Evolutionary conservation across 2,797 vertebrate genomes (phyloP), one percentile per base, ranked within the genome.

Genomic region (Bufotes viridis): DNA sequence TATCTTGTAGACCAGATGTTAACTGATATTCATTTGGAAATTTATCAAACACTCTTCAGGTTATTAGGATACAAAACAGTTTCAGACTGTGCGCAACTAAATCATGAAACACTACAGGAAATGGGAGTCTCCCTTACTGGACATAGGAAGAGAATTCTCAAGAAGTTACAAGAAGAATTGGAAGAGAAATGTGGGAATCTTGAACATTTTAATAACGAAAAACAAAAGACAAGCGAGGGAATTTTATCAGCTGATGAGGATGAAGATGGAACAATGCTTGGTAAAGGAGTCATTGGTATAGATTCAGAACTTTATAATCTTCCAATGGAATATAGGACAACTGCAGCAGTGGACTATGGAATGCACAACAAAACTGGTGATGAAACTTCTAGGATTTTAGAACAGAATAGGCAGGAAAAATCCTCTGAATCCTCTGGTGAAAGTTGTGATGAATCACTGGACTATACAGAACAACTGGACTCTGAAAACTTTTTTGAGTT

Each of bases 71-170:
- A 96, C 90, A 90, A 79, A 14, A 74, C 83, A 72, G 90, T 97
- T 88, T 92, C 81, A 57, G 97, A 98, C 90, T 98, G 97, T 17
- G n/a, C 75, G 14, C 91, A 92, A 2, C 93, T 99, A 87, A 96
- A 95, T 49, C 95, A 98, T 22, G 91, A 91, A 0, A 84, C 90
- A 24, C 97, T 99, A 20, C 93, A 96, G 85, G 90, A 95, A 89
- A 95, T 99, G 24, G 92, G 94, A 26, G 94, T 97, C 89, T 88
- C 96, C 57, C 98, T 97, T 17, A 99, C 98, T 0, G 98, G 98
- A 55, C 98, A 99, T 88, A 95, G 98, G 0, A 94, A 96, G 78
- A 96, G 98, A 87, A 97, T 99, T 88, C 96, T 99, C 24, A 94
- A 95, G 60, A 97, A 97, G 87, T 90, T 99, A 90, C 95, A 97